Percentiles rank a stretch among this genome's conserved stretches.
Conservation (phyloP, 2,888 invertebrate genomes). For the Zhuqinia jingwanae region DNA sequence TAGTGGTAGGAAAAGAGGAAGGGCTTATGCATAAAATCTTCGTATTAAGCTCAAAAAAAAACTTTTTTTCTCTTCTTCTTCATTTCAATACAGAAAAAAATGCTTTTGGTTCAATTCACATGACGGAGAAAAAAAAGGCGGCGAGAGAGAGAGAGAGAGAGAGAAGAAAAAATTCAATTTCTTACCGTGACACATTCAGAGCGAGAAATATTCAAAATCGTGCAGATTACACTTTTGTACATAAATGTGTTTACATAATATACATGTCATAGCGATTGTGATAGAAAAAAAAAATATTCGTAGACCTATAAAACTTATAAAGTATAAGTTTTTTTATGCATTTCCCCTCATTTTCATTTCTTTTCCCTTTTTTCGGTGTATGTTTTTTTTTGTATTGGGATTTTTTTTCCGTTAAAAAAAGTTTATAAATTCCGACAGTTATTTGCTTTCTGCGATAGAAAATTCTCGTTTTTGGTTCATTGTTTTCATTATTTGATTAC, state of each 20-base stretch:
- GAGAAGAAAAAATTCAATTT: constrained; percentile 60
- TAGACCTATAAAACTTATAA: not conserved
- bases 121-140: constrained; percentile 14
- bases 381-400: too few species aligned
- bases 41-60: constrained; percentile 34
- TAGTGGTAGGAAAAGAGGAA: too few species aligned
- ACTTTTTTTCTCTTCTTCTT: constrained; percentile 20
- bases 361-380: too few species aligned
- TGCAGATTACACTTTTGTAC: constrained; percentile 42
- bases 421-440: too few species aligned
- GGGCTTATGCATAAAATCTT: constrained; percentile 27
- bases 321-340: not conserved
- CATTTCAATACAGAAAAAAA: constrained; percentile 33
- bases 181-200: constrained; percentile 49
- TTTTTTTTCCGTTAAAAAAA: too few species aligned
- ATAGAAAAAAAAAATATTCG: not conserved
- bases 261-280: not conserved
- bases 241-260: too few species aligned
- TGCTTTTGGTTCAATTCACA: constrained; percentile 9
- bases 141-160: too few species aligned
- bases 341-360: not conserved
- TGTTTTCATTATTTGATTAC: constrained; percentile 54
- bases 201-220: constrained; percentile 43
- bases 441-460: not conserved
- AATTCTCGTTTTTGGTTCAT: constrained; percentile 9